A percentile compares a stretch with the other conserved stretches of the same genome.
phyloP scores from a whole-genome alignment of 2,888 invertebrate species.

The Plebejus melissa region DNA sequence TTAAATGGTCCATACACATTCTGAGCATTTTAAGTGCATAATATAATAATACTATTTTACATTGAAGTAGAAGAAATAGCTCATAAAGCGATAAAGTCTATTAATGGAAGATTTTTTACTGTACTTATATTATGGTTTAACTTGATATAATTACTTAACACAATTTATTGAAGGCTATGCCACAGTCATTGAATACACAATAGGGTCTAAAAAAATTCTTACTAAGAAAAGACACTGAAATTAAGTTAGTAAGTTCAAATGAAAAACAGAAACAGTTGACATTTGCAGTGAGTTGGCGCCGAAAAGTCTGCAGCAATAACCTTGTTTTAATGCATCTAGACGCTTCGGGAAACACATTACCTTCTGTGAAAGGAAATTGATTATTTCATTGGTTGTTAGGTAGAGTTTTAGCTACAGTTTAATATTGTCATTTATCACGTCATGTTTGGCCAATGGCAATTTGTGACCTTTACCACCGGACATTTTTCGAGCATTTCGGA shows the following conservation, averaged over 20 bases:
- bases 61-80: too few relatives aligned
- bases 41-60: too few relatives aligned
- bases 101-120: too few relatives aligned
- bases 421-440: not conserved
- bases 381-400: not conserved
- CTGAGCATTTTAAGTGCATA: too few relatives aligned
- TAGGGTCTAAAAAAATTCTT: too few relatives aligned
- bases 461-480: not conserved
- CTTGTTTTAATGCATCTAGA: constrained; percentile 12
- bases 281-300: constrained; percentile 20
- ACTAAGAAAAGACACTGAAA: not conserved
- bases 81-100: too few relatives aligned
- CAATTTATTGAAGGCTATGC: too few relatives aligned
- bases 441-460: not conserved
- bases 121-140: too few relatives aligned
- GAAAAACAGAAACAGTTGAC: constrained; percentile 1
- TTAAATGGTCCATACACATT: too few relatives aligned
- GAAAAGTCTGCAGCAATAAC: constrained; percentile 19
- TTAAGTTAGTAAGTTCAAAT: not conserved
- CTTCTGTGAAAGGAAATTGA: not conserved
- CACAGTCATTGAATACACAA: too few relatives aligned
- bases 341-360: not conserved
- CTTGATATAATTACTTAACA: too few relatives aligned
- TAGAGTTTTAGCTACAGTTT: not conserved
- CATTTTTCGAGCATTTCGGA: not conserved